phyloP scores from a whole-genome alignment of 2,888 invertebrate species.

The Latrodectus hesperus region DNA sequence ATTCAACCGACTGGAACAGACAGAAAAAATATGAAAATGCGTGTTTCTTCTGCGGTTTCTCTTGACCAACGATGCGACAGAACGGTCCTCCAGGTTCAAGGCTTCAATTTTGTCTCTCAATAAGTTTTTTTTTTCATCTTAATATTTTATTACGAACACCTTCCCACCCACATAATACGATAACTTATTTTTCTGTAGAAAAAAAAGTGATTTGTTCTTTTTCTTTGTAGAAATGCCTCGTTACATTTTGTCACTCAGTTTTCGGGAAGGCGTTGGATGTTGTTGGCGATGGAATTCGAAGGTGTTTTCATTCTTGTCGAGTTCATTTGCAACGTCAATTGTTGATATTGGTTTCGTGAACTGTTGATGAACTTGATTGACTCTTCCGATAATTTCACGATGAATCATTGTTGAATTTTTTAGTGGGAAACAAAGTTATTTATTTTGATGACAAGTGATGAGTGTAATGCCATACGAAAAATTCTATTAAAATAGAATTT shows the following conservation, averaged over 20 bases:
- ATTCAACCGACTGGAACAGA: constrained; percentile 59
- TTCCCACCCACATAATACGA: not conserved
- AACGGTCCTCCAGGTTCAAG: constrained; percentile 9
- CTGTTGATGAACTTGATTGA: too few relatives aligned
- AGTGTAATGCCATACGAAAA: too few relatives aligned
- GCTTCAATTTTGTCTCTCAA: not conserved
- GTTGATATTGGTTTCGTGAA: too few relatives aligned
- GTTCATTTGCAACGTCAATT: too few relatives aligned
- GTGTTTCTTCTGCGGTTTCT: constrained; percentile 35
- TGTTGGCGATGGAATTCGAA: too few relatives aligned
- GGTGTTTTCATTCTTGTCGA: too few relatives aligned
- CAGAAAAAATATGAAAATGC: constrained; percentile 31
- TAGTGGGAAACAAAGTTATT: too few relatives aligned
- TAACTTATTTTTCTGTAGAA: not conserved
- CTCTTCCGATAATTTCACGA: too few relatives aligned
- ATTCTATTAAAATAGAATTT: too few relatives aligned
- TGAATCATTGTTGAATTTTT: too few relatives aligned
- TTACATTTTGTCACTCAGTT: constrained; percentile 38
- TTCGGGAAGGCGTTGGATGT: too few relatives aligned
- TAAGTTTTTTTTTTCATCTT: constrained; percentile 24
- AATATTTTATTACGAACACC: not conserved
- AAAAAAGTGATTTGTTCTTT: not conserved
- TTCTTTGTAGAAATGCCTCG: constrained; percentile 35
- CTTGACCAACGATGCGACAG: constrained; percentile 58
- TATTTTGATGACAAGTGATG: too few relatives aligned